Base-by-base conservation (phyloP, 2,113 vertebrate species). In the Rhabdomys dilectus region DNA sequence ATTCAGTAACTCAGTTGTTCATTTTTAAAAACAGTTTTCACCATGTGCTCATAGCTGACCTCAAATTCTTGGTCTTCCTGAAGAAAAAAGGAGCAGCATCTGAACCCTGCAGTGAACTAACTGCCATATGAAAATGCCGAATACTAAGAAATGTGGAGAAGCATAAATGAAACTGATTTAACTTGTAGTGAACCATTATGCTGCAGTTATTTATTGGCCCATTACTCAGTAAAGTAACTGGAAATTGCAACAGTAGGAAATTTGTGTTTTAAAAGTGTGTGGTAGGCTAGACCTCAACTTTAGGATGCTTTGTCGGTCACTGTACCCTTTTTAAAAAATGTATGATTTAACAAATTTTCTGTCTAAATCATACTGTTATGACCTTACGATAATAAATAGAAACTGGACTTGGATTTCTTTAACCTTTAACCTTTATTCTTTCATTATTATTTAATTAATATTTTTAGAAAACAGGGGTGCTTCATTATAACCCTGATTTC, bases 401-500 rank as follows among this genome's bases (percentile, higher is more conserved):
- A 95, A 91, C 72, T 58, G 12, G 9, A 26, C 64, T 92, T 77
- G 16, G 21, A 34, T 81, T 94, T 66, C 66, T 68, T 39, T 94
- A 91, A 64, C 72, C 16, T 90, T 85, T 89, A 93, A 88, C 78
- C 21, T 82, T 94, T 91, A 95, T 22, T 96, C 8, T 86, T 76
- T 95, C 5, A 51, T 87, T 68, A 36, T 36, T 88, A 70, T 96
- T 87, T 93, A 88, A 60, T 42, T 93, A 48, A 92, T 62, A 76
- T 48, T 84, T 90, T 92, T 42, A 87, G 76, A n/a, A 76, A 82
- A 91, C 36, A 90, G 39, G 72, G 68, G 7, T 45, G 31, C 7
- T 95, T 96, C 53, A 53, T 72, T 96, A 60, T 29, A 81, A 58
- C 45, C 19, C 26, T 80, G 22, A 89, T 77, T 94, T 97, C 93